Evolutionary conservation across 2,113 vertebrate species (phyloP), one percentile per base, ranked within the genome.

Genomic region (Rhinogobius similis): DNA sequence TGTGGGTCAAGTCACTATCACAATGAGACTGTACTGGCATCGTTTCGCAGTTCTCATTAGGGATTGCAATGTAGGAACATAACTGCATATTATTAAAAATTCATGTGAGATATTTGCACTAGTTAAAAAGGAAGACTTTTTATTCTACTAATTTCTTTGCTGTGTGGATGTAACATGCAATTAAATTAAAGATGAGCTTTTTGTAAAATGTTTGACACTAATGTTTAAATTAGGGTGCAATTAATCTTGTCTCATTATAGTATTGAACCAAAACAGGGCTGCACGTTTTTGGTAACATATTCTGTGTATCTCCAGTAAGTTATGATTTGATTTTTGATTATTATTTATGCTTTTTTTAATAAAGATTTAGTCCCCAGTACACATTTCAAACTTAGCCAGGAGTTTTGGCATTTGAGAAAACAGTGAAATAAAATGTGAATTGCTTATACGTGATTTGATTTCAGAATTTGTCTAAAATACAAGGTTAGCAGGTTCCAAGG

Each of bases 51-150:
- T 87, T 89, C 81, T 84, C 86, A 94, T 90, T 92, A 92, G 85
- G 80, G 80, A 78, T 77, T 87, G 82, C 87, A 73, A 73, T 62
- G 73, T 90, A 92, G 87, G 77, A 91, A 86, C 87, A 91, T 86
- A 88, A 88, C 85, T 83, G 77, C 86, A 77, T 89, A 91, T 93
- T 85, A 90, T 93, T 85, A 90, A 92, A 89, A 83, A 92, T 91
- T 88, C 72, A 92, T 92, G 89, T 90, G 89, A 73, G 78, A 90
- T 92, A 90, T 93, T 92, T 92, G 90, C 90, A 92, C 87, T 89
- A 90, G 91, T 88, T 78, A 64, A 85, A 88, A 86, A 65, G 77
- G 86, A 88, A 79, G 76, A 85, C 85, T 86, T 85, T 75, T 84
- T 90, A 89, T 88, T 91, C 82, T 50, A 67, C 70, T 70, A 70